Conservation (phyloP, 2,113 vertebrate species). For the Pangasianodon hypophthalmus region DNA sequence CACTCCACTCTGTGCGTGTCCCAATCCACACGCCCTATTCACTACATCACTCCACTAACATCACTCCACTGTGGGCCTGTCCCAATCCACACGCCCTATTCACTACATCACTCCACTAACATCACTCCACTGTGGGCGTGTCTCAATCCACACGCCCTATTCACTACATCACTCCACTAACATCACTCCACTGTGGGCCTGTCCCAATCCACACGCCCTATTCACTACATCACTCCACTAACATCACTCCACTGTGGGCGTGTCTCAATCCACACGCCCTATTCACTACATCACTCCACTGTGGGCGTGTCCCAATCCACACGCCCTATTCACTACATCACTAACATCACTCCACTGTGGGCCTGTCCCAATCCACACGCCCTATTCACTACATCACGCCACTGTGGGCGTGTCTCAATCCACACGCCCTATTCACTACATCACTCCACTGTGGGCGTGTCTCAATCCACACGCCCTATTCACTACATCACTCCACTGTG, state of each 20-base stretch:
- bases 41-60: background rate
- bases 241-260: background rate
- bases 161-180: background rate
- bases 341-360: background rate
- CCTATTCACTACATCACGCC: rapidly evolving
- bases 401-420: background rate
- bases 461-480: background rate
- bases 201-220: no score
- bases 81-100: background rate
- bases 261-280: background rate
- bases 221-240: no score
- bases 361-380: background rate
- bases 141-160: background rate
- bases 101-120: background rate
- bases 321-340: background rate
- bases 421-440: background rate
- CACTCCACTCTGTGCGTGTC: background rate
- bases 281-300: background rate
- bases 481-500: background rate
- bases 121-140: background rate
- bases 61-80: background rate
- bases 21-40: background rate
- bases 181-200: no score
- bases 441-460: background rate
- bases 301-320: background rate